phyloP scores from a whole-genome alignment of 1,140 invertebrate species.

The Agrilus planipennis region DNA sequence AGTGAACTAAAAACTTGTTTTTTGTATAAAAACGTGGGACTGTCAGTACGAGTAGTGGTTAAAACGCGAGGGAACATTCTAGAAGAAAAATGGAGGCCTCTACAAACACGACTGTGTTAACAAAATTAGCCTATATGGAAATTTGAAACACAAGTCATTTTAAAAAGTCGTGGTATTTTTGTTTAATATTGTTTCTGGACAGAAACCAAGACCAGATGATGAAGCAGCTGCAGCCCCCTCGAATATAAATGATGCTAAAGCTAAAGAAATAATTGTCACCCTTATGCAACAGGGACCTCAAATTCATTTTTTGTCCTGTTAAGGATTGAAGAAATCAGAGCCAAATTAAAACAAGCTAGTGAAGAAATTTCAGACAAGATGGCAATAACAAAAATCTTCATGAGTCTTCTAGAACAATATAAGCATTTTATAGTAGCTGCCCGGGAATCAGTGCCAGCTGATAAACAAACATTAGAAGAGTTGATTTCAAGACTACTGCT shows the following conservation, averaged over 20 bases:
- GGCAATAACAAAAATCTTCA: constrained; percentile 27
- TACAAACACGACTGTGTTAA: no score
- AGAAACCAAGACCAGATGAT: no score
- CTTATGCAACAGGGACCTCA: constrained; percentile 18
- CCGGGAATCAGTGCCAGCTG: constrained; percentile 17
- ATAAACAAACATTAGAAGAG: constrained; percentile 17
- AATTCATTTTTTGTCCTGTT: constrained; percentile 24
- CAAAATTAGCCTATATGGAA: no score
- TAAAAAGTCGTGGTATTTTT: background rate
- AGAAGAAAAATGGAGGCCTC: no score
- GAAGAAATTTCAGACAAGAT: constrained; percentile 20
- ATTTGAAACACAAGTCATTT: background rate
- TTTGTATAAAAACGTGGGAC: no score
- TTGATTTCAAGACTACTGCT: constrained; percentile 18
- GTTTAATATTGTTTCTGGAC: constrained; percentile 2
- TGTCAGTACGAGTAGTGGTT: no score
- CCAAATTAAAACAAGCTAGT: constrained; percentile 17
- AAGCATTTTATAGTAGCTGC: constrained; percentile 20
- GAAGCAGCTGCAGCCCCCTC: constrained; percentile 2
- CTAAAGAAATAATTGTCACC: constrained; percentile 20
- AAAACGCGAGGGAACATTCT: no score
- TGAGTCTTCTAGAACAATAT: constrained; percentile 20
- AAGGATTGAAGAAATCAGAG: constrained; percentile 7
- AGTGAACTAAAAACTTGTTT: no score
- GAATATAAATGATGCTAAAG: constrained; percentile 13